Evolutionary conservation across 1,140 invertebrate genomes (phyloP).

Genomic region (Antheraea mylitta): DNA sequence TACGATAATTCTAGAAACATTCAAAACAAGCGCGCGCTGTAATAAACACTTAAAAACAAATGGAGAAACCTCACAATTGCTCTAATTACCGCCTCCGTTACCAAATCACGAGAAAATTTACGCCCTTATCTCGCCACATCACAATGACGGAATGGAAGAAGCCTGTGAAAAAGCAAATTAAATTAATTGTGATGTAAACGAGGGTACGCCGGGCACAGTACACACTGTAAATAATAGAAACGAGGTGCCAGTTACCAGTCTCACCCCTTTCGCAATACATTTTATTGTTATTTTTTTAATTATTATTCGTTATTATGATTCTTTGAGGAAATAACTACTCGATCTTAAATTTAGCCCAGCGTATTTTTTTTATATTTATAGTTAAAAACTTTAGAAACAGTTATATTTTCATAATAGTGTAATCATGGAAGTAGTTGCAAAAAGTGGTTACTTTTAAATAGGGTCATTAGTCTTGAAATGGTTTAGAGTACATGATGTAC

Average conservation of each 20-base stretch:
- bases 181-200: constrained; percentile 73
- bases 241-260: constrained; percentile 16
- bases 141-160: constrained; percentile 66
- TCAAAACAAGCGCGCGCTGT: constrained; percentile 43
- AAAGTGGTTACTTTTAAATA: too few species aligned
- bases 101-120: constrained; percentile 73
- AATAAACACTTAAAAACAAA: constrained; percentile 70
- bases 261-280: constrained; percentile 42
- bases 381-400: too few species aligned
- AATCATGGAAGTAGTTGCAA: too few species aligned
- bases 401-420: too few species aligned
- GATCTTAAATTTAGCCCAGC: too few species aligned
- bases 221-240: constrained; percentile 55
- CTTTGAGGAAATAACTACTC: not conserved
- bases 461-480: too few species aligned
- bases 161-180: constrained; percentile 75
- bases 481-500: too few species aligned
- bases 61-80: constrained; percentile 64
- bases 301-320: not conserved
- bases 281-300: constrained; percentile 17
- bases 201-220: constrained; percentile 52
- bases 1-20: constrained; percentile 40
- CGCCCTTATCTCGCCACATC: constrained; percentile 60
- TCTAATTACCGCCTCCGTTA: constrained; percentile 65
- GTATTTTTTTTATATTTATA: too few species aligned